Base-by-base conservation (phyloP, 2,797 vertebrate species). In the Martes flavigula region DNA sequence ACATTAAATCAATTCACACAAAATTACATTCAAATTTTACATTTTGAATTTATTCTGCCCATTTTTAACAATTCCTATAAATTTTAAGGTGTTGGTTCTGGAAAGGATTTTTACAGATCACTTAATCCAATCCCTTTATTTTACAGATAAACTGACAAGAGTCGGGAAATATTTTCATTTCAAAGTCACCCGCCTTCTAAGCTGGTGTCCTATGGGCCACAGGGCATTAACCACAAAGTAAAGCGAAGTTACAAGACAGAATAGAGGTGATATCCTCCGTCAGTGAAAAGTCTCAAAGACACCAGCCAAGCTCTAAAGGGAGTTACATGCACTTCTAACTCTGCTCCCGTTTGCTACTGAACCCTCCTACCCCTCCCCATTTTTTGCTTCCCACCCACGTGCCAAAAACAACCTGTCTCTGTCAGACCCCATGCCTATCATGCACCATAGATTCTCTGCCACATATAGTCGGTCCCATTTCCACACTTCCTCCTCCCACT, bases 1-100 rank as follows among this genome's bases (percentile, higher is more conserved):
- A 54, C 51, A 54, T 54, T 18, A 54, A 54, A 54, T 54, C 51
- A 54, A 54, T 54, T 54, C 51, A 18, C 51, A 17, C 51, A 54
- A 54, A 54, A 54, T 40, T 54, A 85, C 73, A 51, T 82, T 82
- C 68, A 88, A 77, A 83, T 48, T 38, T 38, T 77, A 17, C 2
- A 25, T 77, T 64, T 46, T 64, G 27, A 84, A 85, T 60, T 64
- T 25, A 68, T 75, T 96, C 87, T 43, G 46, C 23, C 66, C 43
- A 58, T 77, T 85, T 95, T 58, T 64, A 77, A 56, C n/a, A 81
- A 81, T 60, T 85, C n/a, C 20, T 81, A 43, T 64, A 58, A 56
- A 60, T 30, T 38, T 77, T 25, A 64, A 56, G 27, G 58, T 23
- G 1, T 3, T 18, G 6, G 30, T 48, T 94, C 73, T 10, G 6